Conservation (phyloP, 2,797 vertebrate genomes). For the Xenops minutus region DNA sequence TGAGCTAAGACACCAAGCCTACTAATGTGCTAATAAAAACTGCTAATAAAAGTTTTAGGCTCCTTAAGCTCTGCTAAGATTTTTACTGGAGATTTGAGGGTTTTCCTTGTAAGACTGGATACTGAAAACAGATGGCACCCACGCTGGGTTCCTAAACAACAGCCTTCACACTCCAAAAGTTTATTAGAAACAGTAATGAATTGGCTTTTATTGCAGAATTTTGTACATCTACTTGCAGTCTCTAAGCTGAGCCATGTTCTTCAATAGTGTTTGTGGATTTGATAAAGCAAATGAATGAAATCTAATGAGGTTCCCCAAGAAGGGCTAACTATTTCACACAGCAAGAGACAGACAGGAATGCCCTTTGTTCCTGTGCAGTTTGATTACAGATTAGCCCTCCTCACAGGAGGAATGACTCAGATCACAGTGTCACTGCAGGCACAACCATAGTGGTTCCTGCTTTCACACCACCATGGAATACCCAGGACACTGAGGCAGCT, state of each 20-base stretch:
- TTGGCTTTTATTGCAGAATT: not conserved
- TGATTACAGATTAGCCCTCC: not conserved
- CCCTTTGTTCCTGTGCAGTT: not conserved
- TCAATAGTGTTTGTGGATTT: not conserved
- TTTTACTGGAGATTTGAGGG: conserved; percentile 25
- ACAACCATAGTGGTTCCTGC: not conserved
- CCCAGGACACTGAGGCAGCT: not conserved
- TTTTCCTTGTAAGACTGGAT: not conserved
- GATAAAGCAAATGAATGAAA: not conserved
- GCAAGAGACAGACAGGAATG: not conserved
- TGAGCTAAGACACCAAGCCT: conserved; percentile 1
- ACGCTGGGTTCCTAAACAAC: not conserved
- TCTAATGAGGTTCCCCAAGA: not conserved
- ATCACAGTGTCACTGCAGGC: not conserved
- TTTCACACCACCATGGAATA: not conserved
- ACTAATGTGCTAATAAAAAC: conserved; percentile 57
- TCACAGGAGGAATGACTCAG: not conserved
- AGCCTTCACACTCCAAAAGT: not conserved
- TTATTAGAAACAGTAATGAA: conserved; percentile 23
- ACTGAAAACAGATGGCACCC: conserved; percentile 41
- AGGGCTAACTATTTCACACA: not conserved
- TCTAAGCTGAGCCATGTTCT: not conserved
- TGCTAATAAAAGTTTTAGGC: conserved; percentile 30
- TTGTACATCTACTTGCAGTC: not conserved
- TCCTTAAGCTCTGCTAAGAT: not conserved